Base-by-base conservation (phyloP, 1,140 invertebrate genomes). In the Cotesia typhae region DNA sequence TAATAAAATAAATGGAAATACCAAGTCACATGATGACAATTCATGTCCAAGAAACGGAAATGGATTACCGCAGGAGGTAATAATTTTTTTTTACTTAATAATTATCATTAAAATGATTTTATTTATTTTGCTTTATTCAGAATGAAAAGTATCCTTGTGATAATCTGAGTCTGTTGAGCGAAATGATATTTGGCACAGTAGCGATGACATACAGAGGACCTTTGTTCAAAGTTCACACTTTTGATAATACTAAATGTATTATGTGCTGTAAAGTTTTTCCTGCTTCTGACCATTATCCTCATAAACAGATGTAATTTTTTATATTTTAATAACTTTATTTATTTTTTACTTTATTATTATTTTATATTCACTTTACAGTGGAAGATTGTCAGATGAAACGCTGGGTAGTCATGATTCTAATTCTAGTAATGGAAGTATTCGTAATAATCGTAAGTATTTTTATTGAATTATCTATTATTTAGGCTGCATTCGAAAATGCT, bases 131-230 rank as follows among this genome's bases (percentile, higher is more conserved):
- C 41, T 47, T 47, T 9, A 47, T 47, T 47, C 47, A 82, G 79
- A 76, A 75, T 55, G 78, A 75, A 55, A 84, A 80, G 55, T 74
- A 78, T 17, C 75, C 87, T n/a, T 85, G 89, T 74, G 87, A 90
- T 59, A 94, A 96, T 84, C 90, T 92, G 12, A 90, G 89, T 71
- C 87, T 91, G 41, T 85, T 96, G 75, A 93, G 94, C 75, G 95
- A 96, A 89, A 94, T 96, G 92, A 92, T 96, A 77, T 96, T 96
- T 84, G 95, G 95, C 3, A 92, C 94, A 3, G 93, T 95, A 37
- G 92, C 94, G 0, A 94, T 96, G 91, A 93, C 93, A 72, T 95
- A 92, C 85, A 91, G 91, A 79, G 95, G 94, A 59, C 91, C 93
- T 5, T 92, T 93, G n/a, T 88, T 94, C 47, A 96, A 96, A 83